A percentile compares a stretch with the other conserved stretches of the same genome.
Evolutionary conservation across 2,888 invertebrate species (phyloP).

Genomic region (Trichopria drosophilae): DNA sequence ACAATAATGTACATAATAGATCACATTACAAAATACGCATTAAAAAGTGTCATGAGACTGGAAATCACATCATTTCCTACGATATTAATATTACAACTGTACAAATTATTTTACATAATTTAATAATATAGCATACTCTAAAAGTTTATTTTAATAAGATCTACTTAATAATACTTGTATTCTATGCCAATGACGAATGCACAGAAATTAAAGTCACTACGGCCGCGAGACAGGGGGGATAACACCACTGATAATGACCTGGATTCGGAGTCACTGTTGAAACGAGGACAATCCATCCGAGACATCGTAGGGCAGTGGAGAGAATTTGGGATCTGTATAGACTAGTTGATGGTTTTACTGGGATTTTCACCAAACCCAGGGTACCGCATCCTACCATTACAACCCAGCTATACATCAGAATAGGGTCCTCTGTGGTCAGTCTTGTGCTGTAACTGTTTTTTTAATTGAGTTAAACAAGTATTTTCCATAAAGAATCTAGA

Average conservation of each 20-base stretch:
- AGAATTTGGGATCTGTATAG: constrained; percentile 39
- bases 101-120: too few species aligned
- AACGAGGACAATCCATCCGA: constrained; percentile 47
- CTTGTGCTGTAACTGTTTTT: constrained; percentile 45
- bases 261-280: constrained; percentile 42
- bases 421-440: constrained; percentile 49
- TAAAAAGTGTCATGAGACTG: too few species aligned
- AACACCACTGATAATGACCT: constrained; percentile 50
- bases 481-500: too few species aligned
- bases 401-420: constrained; percentile 49
- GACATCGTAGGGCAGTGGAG: constrained; percentile 43
- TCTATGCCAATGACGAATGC: constrained; percentile 38
- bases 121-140: too few species aligned
- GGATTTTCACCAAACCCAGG: constrained; percentile 45
- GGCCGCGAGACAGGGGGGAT: constrained; percentile 47
- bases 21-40: too few species aligned
- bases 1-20: too few species aligned
- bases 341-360: constrained; percentile 21
- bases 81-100: too few species aligned
- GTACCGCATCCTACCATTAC: constrained; percentile 46
- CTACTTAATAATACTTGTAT: too few species aligned
- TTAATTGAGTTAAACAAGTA: neutral
- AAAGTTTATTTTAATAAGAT: too few species aligned
- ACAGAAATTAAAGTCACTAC: constrained; percentile 39
- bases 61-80: too few species aligned